Base-by-base conservation (phyloP, 1,140 invertebrate species). In the Meteorus sp. region DNA sequence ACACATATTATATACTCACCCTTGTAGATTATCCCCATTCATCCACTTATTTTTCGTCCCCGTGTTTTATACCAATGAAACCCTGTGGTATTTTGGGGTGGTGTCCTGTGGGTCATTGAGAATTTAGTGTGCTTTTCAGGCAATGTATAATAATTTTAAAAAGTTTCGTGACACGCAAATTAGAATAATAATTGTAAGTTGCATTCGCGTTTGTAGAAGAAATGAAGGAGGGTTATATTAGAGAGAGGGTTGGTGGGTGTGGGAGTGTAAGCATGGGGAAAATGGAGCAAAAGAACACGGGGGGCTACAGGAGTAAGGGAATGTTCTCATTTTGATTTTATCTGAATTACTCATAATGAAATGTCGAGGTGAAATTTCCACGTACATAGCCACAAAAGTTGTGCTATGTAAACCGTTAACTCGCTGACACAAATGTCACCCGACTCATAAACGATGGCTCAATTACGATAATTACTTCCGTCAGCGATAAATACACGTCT, bases 141-240 rank as follows among this genome's bases (percentile, higher is more conserved):
- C 11, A 33, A 11, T 60, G 29, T 27, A 33, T 57, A 54, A 25
- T 41, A 62, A 66, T n/a, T n/a, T n/a, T 61, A 72, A 72, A 76
- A 63, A 71, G 67, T 69, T 66, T 59, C 59, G 59, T 50, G 62
- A 68, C 74, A 76, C 71, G 74, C 74, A 59, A 70, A 72, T 69
- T 70, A 62, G 64, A 68, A 71, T 71, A 74, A 73, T 73, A 68
- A 67, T 63, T 41, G 47, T 44, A 43, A 56, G 31, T 52, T 47
- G 61, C 56, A 59, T 29, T n/a, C n/a, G n/a, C n/a, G n/a, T n/a
- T n/a, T n/a, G n/a, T n/a, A n/a, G n/a, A n/a, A n/a, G n/a, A n/a
- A n/a, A n/a, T n/a, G n/a, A n/a, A n/a, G n/a, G 27, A 22, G 25
- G 29, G 13, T 22, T n/a, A 31, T n/a, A n/a, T n/a, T n/a, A n/a